Evolutionary conservation across 2,888 invertebrate species (phyloP), one percentile per base, ranked within the genome.

Genomic region (Drosophila austrosaltans): DNA sequence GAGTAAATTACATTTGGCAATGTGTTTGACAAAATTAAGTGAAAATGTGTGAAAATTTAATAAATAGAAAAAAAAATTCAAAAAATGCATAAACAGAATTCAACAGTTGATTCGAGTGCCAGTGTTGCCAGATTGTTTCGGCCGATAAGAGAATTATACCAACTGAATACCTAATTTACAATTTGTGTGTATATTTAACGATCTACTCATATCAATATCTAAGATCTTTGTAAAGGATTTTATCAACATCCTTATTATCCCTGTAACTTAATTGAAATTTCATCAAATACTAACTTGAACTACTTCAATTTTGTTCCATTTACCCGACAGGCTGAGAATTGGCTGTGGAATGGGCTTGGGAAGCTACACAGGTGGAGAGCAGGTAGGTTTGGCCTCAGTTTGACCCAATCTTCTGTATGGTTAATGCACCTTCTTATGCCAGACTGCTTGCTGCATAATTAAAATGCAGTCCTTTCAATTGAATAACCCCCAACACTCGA

Each of bases 361-460:
- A 22, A 10, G 10, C 22, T 22, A 22, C 7, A 20, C 7, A 20
- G 10, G 22, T 8, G 25, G 48, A 25, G 1, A 3, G 6, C 4
- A 48, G 4, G 20, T 22, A 48, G 48, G 22, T 22, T 48, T 25
- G 4, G 4, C 22, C 10, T 48, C 22, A 48, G 16, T 48, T 48
- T 25, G 48, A 25, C 22, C 25, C 12, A 48, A 48, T 48, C 48
- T 48, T 48, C 10, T 25, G 25, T 48, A 25, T 3, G 42, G 4
- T 16, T 42, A 42, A 42, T 42, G 16, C 16, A 42, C 40, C n/a
- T 40, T 36, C 10, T 36, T 3, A 3, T 28, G 36, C 8, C 36
- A 10, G 36, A 36, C 36, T 7, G 44, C 28, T 44, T 32, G 36
- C 32, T 75, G 72, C 69, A 67, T 75, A 75, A 72, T 72, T 72